Percentiles rank a stretch among this genome's conserved stretches.
These are phyloP conservation scores for Spisula subtruncata DNA, from an alignment of 2,888 invertebrate genomes.

Conservation along the genomic window DNA sequence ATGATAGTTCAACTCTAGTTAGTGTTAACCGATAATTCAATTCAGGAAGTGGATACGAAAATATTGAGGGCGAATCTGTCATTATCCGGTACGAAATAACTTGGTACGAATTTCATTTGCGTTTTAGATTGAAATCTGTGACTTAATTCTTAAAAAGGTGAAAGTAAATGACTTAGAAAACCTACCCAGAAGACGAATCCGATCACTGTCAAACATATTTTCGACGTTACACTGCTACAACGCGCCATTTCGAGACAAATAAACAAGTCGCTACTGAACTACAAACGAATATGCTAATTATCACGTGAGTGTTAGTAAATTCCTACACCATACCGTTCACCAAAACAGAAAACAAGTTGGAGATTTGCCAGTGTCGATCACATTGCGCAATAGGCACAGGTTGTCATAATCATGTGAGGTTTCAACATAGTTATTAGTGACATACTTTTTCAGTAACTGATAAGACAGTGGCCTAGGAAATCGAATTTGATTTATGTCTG, in stretches of 20 bases:
- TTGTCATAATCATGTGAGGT: background rate
- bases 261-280: background rate
- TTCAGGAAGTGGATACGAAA: no score
- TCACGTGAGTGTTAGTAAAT: constrained; percentile 32
- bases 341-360: background rate
- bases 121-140: background rate
- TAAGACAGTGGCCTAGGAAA: no score
- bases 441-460: no score
- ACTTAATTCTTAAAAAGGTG: background rate
- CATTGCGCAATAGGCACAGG: background rate
- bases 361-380: background rate
- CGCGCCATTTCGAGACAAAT: constrained; percentile 58
- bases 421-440: no score
- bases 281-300: constrained; percentile 45
- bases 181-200: constrained; percentile 82
- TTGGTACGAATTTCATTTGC: constrained; percentile 17
- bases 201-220: constrained; percentile 74
- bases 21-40: no score
- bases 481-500: no score
- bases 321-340: constrained; percentile 21
- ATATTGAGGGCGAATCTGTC: no score
- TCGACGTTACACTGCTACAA: constrained; percentile 78
- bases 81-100: background rate
- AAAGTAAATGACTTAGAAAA: background rate
- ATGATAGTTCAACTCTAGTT: no score